Conservation (phyloP, 2,888 invertebrate species). For the Tromatobia lineatoria region DNA sequence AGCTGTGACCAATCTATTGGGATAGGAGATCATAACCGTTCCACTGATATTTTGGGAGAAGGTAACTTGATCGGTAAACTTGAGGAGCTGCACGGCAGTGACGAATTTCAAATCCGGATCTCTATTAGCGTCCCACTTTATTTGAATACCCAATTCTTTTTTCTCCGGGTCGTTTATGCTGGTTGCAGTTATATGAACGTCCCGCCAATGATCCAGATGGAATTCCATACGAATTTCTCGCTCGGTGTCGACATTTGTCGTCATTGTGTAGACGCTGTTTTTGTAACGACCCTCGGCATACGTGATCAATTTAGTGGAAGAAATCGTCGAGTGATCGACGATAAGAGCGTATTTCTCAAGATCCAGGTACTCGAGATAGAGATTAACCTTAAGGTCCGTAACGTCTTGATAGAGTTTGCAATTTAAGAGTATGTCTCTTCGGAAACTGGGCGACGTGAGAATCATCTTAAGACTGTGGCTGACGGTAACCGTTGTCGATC, state of each 20-base stretch:
- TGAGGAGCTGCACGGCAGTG: slow-evolving; percentile 88
- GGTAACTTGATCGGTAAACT: slow-evolving; percentile 71
- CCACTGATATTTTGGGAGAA: slow-evolving; percentile 89
- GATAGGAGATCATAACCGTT: slow-evolving; percentile 90
- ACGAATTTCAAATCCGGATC: slow-evolving; percentile 92
- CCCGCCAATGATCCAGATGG: slow-evolving; percentile 92
- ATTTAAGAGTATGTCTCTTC: slow-evolving; percentile 88
- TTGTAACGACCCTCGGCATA: slow-evolving; percentile 90
- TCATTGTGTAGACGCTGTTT: slow-evolving; percentile 90
- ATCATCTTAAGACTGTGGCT: slow-evolving; percentile 90
- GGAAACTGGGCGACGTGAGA: slow-evolving; percentile 91
- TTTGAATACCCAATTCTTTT: slow-evolving; percentile 90
- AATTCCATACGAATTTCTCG: slow-evolving; percentile 90
- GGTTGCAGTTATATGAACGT: slow-evolving; percentile 90
- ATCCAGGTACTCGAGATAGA: slow-evolving; percentile 89
- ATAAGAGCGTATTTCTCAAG: slow-evolving; percentile 89
- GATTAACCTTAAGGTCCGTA: slow-evolving; percentile 89
- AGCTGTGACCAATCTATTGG: slow-evolving; percentile 91
- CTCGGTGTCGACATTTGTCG: slow-evolving; percentile 89
- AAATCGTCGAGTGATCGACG: slow-evolving; percentile 87
- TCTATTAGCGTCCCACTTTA: slow-evolving; percentile 95
- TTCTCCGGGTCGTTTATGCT: slow-evolving; percentile 87
- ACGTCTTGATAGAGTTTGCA: slow-evolving; percentile 90
- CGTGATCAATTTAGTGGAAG: slow-evolving; percentile 88
- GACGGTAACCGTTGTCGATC: slow-evolving; percentile 89